Conservation (phyloP, 1,140 invertebrate species). For the Lordiphosa mommai region DNA sequence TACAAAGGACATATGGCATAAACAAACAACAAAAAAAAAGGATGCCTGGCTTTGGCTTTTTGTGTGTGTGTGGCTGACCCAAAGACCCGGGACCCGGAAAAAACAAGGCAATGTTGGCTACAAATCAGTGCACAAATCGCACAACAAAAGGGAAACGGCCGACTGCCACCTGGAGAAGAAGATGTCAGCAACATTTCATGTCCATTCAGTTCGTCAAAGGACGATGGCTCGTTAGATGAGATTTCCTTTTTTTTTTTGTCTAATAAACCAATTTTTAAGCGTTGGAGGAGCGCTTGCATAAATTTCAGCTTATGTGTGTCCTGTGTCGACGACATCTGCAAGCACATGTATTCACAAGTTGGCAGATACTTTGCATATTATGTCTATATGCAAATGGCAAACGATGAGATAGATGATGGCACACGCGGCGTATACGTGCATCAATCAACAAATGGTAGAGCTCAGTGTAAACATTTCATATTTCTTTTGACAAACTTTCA, state of each 20-base stretch:
- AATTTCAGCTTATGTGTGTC: slow-evolving; percentile 44
- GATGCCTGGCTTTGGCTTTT: slow-evolving; percentile 42
- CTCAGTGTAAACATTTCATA: not conserved
- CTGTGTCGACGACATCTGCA: slow-evolving; percentile 34
- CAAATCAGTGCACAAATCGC: slow-evolving; percentile 70
- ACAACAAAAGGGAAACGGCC: slow-evolving; percentile 30
- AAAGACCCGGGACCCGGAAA: slow-evolving; percentile 49
- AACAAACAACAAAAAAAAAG: slow-evolving; percentile 34
- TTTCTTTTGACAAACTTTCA: slow-evolving; percentile 14
- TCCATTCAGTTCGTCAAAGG: slow-evolving; percentile 16
- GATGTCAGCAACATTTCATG: slow-evolving; percentile 23
- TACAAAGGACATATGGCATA: slow-evolving; percentile 68
- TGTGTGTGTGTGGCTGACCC: slow-evolving; percentile 49
- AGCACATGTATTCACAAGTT: slow-evolving; percentile 46
- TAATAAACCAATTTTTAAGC: slow-evolving; percentile 65
- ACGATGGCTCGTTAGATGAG: slow-evolving; percentile 8
- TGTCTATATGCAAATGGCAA: slow-evolving; percentile 70
- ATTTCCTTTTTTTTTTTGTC: slow-evolving; percentile 13
- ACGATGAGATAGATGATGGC: slow-evolving; percentile 35
- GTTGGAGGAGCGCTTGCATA: slow-evolving; percentile 40
- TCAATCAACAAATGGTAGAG: not conserved
- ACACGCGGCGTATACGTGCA: slow-evolving; percentile 57
- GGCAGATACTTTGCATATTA: slow-evolving; percentile 74
- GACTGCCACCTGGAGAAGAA: not conserved
- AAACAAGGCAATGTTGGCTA: slow-evolving; percentile 62